Base-by-base conservation (phyloP, 2,113 vertebrate species). In the Oryzias curvinotus region DNA sequence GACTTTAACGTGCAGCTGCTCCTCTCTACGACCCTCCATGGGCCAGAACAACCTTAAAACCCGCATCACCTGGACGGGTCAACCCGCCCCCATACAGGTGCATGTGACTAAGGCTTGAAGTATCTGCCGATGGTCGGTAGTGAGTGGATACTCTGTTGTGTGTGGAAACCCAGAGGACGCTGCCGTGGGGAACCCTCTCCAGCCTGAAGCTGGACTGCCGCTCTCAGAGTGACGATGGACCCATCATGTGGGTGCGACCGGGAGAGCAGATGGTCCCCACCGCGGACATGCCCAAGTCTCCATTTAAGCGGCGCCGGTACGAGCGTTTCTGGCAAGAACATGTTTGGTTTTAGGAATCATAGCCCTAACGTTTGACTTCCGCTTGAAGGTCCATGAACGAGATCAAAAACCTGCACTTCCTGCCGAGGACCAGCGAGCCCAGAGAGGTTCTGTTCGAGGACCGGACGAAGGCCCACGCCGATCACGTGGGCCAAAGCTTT, bases 261-360 rank as follows among this genome's bases (percentile, higher is more conserved):
- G 97, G 97, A 61, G 97, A 99, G 63, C 97, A 99, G 85, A 99
- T 99, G 97, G 96, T 99, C 4, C 97, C 97, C 19, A 99, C 96
- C 30, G 97, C 96, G 65, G 97, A 99, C 70, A 94, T 98, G 95
- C 96, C 96, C 90, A 99, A 98, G 92, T 99, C 97, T 4, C 97
- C 97, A 7, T 99, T 98, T 90, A 99, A 99, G 85, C 91, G 95
- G 71, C 94, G 97, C 91, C 93, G 96, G 96, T 98, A 93, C 18
- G 19, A n/a, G 19, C 14, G 5, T 14, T 1, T 16, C 45, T 15
- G 21, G 25, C 1, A 17, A 6, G 14, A 25, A 52, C 13, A 7
- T 28, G 17, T 0, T 18, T 21, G 5, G 10, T 52, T 52, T 52
- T 5, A 48, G 19, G n/a, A 4, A 12, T 19, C 19, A 48, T 19